A percentile compares a stretch with the other conserved stretches of the same genome.
phyloP scores from a whole-genome alignment of 2,888 invertebrate species.

The Eristalinus sepulchralis region DNA sequence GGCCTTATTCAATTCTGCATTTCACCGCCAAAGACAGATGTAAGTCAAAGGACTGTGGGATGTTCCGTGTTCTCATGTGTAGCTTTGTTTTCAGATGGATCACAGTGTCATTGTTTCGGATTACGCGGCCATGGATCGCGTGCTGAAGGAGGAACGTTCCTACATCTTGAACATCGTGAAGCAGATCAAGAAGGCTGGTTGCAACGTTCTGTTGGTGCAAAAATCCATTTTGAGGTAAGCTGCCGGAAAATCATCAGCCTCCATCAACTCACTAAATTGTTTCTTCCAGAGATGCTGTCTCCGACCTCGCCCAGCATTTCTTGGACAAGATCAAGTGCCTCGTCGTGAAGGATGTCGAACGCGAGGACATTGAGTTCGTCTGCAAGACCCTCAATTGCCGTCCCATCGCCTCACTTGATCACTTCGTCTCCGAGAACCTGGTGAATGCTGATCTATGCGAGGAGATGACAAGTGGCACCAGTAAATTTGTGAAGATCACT shows the following conservation, averaged over 20 bases:
- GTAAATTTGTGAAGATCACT: conserved; percentile 95
- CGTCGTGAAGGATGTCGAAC: conserved; percentile 98
- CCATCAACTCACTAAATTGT: not conserved
- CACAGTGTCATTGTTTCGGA: conserved; percentile 98
- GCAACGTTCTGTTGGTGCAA: conserved; percentile 96
- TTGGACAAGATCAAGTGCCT: conserved; percentile 99
- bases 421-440: conserved; percentile 95
- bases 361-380: conserved; percentile 98
- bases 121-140: conserved; percentile 99
- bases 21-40: conserved; percentile 99
- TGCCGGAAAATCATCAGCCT: not conserved
- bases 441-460: conserved; percentile 96
- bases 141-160: conserved; percentile 97
- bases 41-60: conserved; percentile 80
- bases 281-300: conserved; percentile 92
- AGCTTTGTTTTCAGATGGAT: conserved; percentile 88
- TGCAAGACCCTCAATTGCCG: conserved; percentile 96
- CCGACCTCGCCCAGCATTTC: conserved; percentile 98
- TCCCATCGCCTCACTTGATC: conserved; percentile 99
- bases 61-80: not conserved
- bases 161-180: conserved; percentile 99
- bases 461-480: conserved; percentile 93
- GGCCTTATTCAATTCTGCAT: conserved; percentile 99
- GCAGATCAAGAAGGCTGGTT: conserved; percentile 98
- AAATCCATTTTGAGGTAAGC: conserved; percentile 88